Evolutionary conservation across 1,140 invertebrate species (phyloP), one percentile per base, ranked within the genome.

Genomic region (Drosophila mayri): DNA sequence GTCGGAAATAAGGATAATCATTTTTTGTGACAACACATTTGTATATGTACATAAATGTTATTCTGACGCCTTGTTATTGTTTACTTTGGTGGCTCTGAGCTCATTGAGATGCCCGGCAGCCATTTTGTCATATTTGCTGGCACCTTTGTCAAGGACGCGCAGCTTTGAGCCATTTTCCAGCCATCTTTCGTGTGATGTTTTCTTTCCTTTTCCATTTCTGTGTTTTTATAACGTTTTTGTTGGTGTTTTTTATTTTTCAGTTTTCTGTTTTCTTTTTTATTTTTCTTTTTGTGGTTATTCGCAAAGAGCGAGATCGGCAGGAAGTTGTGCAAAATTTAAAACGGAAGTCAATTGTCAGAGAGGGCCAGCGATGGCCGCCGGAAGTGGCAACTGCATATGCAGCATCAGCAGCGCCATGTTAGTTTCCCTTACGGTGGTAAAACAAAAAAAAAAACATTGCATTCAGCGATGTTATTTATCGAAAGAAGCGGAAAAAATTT

Each of bases 281-380:
- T 46, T 38, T 47, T 65, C 59, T 76, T 67, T 37, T 32, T 44
- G 75, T 77, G 64, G 63, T 76, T 67, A 77, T 77, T 75, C 65
- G 35, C 22, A 50, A 73, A 14, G 38, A 58, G 28, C 16, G 32
- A 59, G 73, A 67, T 65, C 85, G 38, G 22, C 66, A 66, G 85
- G 85, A 90, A 85, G 74, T 76, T 85, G 85, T 90, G 85, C 85
- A 90, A 90, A 90, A 90, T 90, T 90, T 90, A 90, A 90, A 90
- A 76, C 85, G 85, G 85, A 90, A 90, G 85, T 90, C 85, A 85
- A 90, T 90, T 90, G 85, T 90, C 85, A 90, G 85, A 75, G 70
- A 75, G 67, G 52, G 25, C 37, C 81, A 90, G 85, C 85, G 66
- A 75, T 79, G 82, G 82, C 67, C 73, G 79, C 74, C 86, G 85